Percentiles rank a stretch among this genome's conserved stretches.
phyloP scores from a whole-genome alignment of 2,888 invertebrate species.

The Limnephilus auricula region DNA sequence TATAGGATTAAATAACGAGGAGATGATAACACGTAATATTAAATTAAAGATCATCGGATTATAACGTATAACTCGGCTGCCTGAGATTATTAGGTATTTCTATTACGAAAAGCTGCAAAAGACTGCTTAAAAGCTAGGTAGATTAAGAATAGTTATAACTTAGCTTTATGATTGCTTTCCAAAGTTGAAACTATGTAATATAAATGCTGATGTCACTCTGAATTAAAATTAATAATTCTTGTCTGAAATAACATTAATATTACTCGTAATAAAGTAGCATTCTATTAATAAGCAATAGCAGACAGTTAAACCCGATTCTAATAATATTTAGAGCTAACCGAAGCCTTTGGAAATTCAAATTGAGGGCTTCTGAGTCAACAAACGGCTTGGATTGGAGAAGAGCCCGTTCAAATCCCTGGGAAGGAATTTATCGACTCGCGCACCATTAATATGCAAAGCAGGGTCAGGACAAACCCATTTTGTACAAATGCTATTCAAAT shows the following conservation, averaged over 20 bases:
- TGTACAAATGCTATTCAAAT: conserved; percentile 57
- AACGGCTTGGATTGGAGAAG: conserved; percentile 10
- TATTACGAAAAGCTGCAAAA: neutral
- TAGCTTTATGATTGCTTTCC: neutral
- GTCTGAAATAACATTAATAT: neutral
- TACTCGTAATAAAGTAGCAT: neutral
- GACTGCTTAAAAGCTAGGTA: neutral
- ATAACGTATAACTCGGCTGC: neutral
- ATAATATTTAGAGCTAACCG: neutral
- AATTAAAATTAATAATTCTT: neutral
- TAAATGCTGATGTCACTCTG: neutral
- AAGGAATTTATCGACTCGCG: conserved; percentile 59
- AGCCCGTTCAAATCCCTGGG: conserved; percentile 52
- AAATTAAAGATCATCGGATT: neutral
- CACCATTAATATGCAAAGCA: conserved; percentile 62
- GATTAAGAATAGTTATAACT: no score
- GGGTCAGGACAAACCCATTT: conserved; percentile 51
- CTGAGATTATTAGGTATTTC: neutral
- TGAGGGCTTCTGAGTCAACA: conserved; percentile 48
- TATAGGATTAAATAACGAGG: neutral
- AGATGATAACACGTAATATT: neutral
- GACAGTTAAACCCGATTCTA: neutral
- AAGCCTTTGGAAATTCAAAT: neutral
- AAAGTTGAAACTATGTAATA: neutral
- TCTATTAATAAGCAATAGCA: neutral